Evolutionary conservation across 2,113 vertebrate genomes (phyloP), one percentile per base, ranked within the genome.

Genomic region (Psettodes erumei): DNA sequence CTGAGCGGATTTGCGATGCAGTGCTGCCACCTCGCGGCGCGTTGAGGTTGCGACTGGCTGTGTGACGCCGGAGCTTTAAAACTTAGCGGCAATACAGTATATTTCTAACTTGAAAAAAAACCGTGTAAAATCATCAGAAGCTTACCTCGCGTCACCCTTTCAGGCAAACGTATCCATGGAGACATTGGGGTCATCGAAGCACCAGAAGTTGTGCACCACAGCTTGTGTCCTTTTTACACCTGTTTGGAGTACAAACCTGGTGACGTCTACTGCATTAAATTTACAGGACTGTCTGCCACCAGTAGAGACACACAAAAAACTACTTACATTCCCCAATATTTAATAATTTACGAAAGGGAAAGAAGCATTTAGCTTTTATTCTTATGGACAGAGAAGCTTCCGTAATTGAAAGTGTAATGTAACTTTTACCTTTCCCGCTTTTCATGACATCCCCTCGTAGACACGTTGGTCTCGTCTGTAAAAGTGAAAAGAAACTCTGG

Each of bases 21-120:
- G 86, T 45, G 54, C 87, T 83, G 90, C 91, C 90, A 83, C 47
- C 91, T 78, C 53, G 50, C 70, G 90, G 75, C 18, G 1, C 8
- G 11, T 18, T 18, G 2, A 6, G 7, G 18, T 25, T 51, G 11
- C n/a, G 59, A 11, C 40, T 69, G 21, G 21, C 21, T 27, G 30
- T 48, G 30, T 37, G 37, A 37, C 12, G 23, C 2, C 21, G 45
- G 5, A 54, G 38, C 28, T 6, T 18, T 35, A 8, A 33, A 48
- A 56, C 32, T 37, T 45, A 2, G 3, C 4, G 19, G 28, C 4
- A 51, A 15, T 21, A 18, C 12, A 35, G 13, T n/a, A 16, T 15
- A 54, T 16, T 60, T 12, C n/a, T 38, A 11, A 40, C n/a, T 60
- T 12, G 35, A n/a, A 58, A 38, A 25, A 11, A n/a, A n/a, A n/a